Conservation (phyloP, 2,797 vertebrate genomes). For the Poecilia picta region DNA sequence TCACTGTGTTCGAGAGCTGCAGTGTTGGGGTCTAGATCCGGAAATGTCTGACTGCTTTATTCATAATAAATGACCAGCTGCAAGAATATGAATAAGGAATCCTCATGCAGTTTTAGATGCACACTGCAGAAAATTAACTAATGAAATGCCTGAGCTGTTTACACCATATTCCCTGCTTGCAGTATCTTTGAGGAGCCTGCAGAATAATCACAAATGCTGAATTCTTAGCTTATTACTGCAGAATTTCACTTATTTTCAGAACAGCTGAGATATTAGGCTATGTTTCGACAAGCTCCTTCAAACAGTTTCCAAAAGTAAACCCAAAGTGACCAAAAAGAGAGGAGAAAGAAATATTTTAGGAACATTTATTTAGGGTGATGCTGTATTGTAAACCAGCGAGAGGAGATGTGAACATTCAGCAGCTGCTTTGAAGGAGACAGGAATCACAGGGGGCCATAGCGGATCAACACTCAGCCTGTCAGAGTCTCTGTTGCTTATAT, state of each 20-base stretch:
- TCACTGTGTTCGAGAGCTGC: constrained; percentile 23
- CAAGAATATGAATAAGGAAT: constrained; percentile 42
- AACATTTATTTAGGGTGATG: constrained; percentile 12
- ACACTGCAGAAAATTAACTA: constrained; percentile 35
- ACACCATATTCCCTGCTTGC: constrained; percentile 21
- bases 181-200: constrained; percentile 14
- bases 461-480: constrained; percentile 62
- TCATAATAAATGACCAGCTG: constrained; percentile 51
- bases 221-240: constrained; percentile 37
- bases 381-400: constrained; percentile 38
- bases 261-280: not conserved
- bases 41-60: constrained; percentile 35
- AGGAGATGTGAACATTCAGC: constrained; percentile 49
- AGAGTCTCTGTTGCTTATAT: constrained; percentile 64
- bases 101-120: constrained; percentile 26
- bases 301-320: constrained; percentile 28
- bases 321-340: not conserved
- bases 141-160: constrained; percentile 14
- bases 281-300: not conserved
- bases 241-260: constrained; percentile 14
- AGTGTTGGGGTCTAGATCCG: constrained; percentile 25
- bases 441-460: constrained; percentile 55
- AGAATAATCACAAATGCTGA: constrained; percentile 28
- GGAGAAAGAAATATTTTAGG: constrained; percentile 17
- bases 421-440: constrained; percentile 64